Percentiles rank a stretch among this genome's conserved stretches.
Conservation (phyloP, 1,140 invertebrate genomes). For the Cephus cinctus region DNA sequence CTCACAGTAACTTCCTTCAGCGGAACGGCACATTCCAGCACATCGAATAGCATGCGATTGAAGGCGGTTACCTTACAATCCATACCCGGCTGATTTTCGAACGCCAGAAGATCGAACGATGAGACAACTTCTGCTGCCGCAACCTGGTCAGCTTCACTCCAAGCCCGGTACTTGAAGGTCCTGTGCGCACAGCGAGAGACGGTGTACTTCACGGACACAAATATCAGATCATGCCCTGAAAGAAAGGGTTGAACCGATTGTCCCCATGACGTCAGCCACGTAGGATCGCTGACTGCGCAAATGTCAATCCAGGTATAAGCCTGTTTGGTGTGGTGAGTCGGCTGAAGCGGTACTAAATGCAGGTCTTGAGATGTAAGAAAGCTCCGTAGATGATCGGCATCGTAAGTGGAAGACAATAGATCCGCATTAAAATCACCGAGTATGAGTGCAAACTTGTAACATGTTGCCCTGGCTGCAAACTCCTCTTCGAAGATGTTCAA, state of each 20-base stretch:
- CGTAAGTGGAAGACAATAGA: background rate
- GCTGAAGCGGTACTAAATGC: background rate
- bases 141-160: background rate
- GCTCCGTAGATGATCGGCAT: background rate
- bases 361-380: background rate
- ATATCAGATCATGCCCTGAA: no score
- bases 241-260: no score
- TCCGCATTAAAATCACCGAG: background rate
- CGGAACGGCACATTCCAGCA: background rate
- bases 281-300: no score
- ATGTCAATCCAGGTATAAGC: constrained; percentile 1
- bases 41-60: background rate
- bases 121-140: background rate
- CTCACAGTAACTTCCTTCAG: background rate
- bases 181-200: no score
- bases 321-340: background rate
- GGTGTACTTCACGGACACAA: no score
- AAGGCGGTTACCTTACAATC: background rate
- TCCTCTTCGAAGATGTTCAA: background rate
- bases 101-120: background rate
- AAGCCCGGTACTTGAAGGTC: no score
- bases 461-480: background rate
- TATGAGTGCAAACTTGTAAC: background rate
- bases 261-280: no score
- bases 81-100: background rate